phyloP scores from a whole-genome alignment of 2,888 invertebrate genomes.

The Brachypalpus laphriformis region DNA sequence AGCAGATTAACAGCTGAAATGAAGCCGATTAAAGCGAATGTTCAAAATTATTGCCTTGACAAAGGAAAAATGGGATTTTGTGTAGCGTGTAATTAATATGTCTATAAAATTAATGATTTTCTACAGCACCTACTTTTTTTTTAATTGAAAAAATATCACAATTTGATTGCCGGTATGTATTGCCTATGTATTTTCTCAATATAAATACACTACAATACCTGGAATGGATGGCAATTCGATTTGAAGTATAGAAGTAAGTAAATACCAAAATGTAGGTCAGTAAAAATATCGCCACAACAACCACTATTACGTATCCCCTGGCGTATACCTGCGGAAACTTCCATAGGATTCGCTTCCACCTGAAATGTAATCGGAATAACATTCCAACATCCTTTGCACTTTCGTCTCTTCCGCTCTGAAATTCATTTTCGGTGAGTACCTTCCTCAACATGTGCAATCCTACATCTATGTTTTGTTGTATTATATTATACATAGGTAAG shows the following conservation, averaged over 20 bases:
- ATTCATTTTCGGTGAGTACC: slow-evolving; percentile 11
- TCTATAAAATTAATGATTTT: too few species aligned
- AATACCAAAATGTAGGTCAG: slow-evolving; percentile 11
- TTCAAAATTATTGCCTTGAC: too few species aligned
- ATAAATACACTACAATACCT: not conserved
- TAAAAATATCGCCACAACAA: not conserved
- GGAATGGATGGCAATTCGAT: not conserved
- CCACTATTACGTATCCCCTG: not conserved
- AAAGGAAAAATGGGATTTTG: too few species aligned
- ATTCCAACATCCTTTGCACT: not conserved
- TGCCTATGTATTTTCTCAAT: not conserved
- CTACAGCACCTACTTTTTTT: too few species aligned
- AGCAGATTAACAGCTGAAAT: too few species aligned
- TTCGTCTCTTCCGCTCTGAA: slow-evolving; percentile 10
- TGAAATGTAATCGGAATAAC: not conserved
- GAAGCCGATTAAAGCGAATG: too few species aligned
- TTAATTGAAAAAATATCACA: too few species aligned
- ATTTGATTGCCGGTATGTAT: too few species aligned
- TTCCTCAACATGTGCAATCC: not conserved
- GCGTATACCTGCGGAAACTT: not conserved
- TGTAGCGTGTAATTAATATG: too few species aligned
- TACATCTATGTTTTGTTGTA: not conserved
- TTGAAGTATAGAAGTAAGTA: too few species aligned
- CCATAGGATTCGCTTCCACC: not conserved
- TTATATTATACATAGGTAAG: too few species aligned